These are phyloP conservation scores for Eumerus sabulonum DNA, from an alignment of 2,888 invertebrate species.

Conservation along the genomic window DNA sequence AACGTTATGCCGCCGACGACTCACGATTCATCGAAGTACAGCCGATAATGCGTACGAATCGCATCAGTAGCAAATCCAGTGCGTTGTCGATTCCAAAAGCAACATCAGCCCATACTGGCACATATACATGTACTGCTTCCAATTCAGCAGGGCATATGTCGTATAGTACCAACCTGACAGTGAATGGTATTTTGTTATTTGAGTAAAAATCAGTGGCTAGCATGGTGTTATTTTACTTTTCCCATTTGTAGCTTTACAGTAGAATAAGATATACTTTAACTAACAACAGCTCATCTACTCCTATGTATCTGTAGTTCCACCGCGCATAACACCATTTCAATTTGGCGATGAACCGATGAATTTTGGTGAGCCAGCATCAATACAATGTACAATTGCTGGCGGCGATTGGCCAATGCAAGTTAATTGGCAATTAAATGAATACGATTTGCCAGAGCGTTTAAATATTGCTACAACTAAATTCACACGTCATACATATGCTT, in stretches of 20 bases:
- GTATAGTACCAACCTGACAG: constrained; percentile 81
- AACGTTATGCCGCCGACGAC: constrained; percentile 73
- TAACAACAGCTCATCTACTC: constrained; percentile 26
- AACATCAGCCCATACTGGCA: constrained; percentile 82
- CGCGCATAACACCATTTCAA: constrained; percentile 86
- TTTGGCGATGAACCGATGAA: constrained; percentile 87
- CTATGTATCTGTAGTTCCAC: constrained; percentile 80
- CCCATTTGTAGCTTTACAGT: constrained; percentile 18
- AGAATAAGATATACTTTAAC: constrained; percentile 28
- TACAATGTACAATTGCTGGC: constrained; percentile 80
- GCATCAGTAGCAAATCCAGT: constrained; percentile 83
- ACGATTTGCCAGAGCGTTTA: constrained; percentile 73
- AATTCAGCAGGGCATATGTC: constrained; percentile 81
- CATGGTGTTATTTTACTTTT: constrained; percentile 51
- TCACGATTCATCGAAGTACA: constrained; percentile 70
- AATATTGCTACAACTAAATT: constrained; percentile 70
- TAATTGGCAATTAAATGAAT: constrained; percentile 81
- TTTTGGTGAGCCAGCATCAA: constrained; percentile 85
- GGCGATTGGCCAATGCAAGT: constrained; percentile 82
- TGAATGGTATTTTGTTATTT: constrained; percentile 80
- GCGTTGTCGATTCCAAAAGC: constrained; percentile 82
- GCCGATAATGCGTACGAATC: constrained; percentile 80
- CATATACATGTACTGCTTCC: constrained; percentile 81
- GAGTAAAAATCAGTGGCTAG: constrained; percentile 32
- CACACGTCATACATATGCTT: constrained; percentile 72